Percentiles rank a stretch among this genome's conserved stretches.
Evolutionary conservation across 2,113 vertebrate species (phyloP).

Genomic region (Ceuthmochares aereus): DNA sequence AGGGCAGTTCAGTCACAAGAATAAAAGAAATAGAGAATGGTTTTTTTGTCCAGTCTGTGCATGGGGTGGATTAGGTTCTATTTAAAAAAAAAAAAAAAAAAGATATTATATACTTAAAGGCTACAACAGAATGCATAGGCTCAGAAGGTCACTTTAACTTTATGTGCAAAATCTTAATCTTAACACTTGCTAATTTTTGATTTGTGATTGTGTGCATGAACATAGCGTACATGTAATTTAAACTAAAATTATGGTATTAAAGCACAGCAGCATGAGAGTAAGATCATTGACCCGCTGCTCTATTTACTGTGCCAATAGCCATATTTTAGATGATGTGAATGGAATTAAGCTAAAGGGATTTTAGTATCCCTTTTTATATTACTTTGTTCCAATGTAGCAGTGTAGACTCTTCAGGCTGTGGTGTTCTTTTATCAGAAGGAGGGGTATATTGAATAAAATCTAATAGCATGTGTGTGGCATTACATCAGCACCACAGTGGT

Average conservation of each 20-base stretch:
- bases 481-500: background rate
- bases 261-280: background rate
- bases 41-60: background rate
- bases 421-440: background rate
- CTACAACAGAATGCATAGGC: background rate
- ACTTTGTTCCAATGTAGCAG: background rate
- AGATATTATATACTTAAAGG: background rate
- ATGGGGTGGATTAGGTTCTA: background rate
- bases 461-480: background rate
- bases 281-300: background rate
- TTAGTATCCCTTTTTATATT: background rate
- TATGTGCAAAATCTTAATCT: background rate
- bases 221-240: background rate
- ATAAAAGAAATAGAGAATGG: background rate
- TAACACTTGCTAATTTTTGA: background rate
- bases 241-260: background rate
- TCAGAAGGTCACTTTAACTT: background rate
- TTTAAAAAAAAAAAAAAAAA: background rate
- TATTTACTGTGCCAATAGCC: background rate
- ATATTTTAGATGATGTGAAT: background rate
- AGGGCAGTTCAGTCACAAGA: background rate
- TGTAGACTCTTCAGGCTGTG: background rate
- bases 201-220: background rate
- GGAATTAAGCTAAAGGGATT: background rate
- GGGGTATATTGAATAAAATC: background rate